A percentile compares a stretch with the other conserved stretches of the same genome.
Evolutionary conservation across 2,888 invertebrate genomes (phyloP).

Genomic region (Erpobdella octoculata): DNA sequence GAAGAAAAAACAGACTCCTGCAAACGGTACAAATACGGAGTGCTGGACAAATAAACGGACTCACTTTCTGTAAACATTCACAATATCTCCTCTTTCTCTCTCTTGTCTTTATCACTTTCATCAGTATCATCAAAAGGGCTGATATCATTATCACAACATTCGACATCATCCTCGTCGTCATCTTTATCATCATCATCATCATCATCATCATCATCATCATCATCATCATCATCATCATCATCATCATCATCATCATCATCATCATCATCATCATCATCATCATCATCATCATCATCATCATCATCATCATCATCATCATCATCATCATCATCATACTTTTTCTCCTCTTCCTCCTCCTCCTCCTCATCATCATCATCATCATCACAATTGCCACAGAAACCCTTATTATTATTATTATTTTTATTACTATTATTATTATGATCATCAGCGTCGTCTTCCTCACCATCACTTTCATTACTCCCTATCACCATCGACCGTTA

Average conservation of each 20-base stretch:
- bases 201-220: slow-evolving; percentile 17
- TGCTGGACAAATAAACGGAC: neutral
- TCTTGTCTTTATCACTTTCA: neutral
- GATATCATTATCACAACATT: neutral
- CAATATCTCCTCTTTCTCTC: neutral
- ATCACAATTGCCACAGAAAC: no score
- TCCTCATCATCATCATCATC: no score
- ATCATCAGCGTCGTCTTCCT: no score
- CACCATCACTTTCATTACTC: no score
- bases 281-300: slow-evolving; percentile 21
- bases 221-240: slow-evolving; percentile 20
- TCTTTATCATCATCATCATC: slow-evolving; percentile 9
- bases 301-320: slow-evolving; percentile 18
- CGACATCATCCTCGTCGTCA: neutral
- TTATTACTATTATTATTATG: no score
- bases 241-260: slow-evolving; percentile 14
- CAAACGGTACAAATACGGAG: neutral
- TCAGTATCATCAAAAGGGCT: neutral
- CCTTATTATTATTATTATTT: no score
- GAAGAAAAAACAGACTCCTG: neutral
- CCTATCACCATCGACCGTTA: no score
- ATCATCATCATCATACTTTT: slow-evolving; percentile 11
- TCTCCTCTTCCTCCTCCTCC: no score
- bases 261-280: slow-evolving; percentile 22
- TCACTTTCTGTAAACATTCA: neutral